Base-by-base conservation (phyloP, 1,140 invertebrate species). In the Macrobrachium nipponense region DNA sequence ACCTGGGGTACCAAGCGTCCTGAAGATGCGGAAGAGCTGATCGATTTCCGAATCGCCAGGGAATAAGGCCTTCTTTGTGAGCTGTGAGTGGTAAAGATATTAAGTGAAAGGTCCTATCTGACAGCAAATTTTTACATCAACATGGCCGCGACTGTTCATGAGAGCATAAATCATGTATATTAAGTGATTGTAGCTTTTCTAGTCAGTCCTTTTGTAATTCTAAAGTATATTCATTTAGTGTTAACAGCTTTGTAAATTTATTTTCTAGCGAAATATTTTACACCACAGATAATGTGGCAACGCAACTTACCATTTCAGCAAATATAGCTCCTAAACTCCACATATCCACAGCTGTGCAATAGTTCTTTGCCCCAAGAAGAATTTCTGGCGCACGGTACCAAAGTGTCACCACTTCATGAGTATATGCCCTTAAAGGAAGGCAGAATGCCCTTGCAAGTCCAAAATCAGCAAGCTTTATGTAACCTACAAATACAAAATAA, bases 311-410 rank as follows among this genome's bases (percentile, higher is more conserved):
- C 97, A 98, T 97, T 94, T 98, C 97, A 12, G 95, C 94, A 93
- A 96, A 97, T 89, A 99, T 99, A 91, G 97, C 98, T 18, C 97
- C 98, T 60, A 99, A 92, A 91, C 97, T 98, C 98, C 98, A 99
- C 11, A 99, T 94, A 92, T 99, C 97, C 14, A 98, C 95, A 15
- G 96, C 94, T 11, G 96, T 96, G 11, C 96, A 95, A 91, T 99
- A 99, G 88, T 95, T 94, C 91, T 97, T 96, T 36, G 95, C 94
- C 23, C 98, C 98, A 10, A 99, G 92, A 70, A 99, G 92, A 89
- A 99, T 96, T 92, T 99, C 98, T 5, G 98, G 98, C 8, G 98
- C 96, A 89, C 98, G 93, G 92, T 99, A 99, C 98, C 98, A 99
- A 70, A 99, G 92, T 10, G 98, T 99, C 0, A 99, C 95, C 12